Conservation (phyloP, 2,888 invertebrate genomes). For the Xylophagus ater region DNA sequence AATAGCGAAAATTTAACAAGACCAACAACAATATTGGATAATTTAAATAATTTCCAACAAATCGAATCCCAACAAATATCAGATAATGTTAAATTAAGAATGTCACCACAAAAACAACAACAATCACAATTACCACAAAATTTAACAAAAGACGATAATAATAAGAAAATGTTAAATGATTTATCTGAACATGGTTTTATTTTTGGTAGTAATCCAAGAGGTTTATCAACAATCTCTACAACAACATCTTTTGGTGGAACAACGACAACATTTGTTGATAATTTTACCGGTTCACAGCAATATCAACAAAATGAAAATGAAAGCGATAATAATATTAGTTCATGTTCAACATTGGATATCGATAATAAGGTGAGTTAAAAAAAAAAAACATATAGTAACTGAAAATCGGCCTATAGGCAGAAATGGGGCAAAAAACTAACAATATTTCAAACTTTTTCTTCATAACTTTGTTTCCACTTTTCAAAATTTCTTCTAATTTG, state of each 20-base stretch:
- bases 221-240: conserved; percentile 19
- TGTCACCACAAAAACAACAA: conserved; percentile 4
- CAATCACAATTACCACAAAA: conserved; percentile 11
- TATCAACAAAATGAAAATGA: conserved; percentile 7
- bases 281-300: neutral
- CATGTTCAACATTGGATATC: conserved; percentile 36
- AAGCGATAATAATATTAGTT: conserved; percentile 35
- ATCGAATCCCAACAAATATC: no score
- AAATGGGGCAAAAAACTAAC: no score
- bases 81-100: no score
- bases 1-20: no score
- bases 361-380: conserved; percentile 37
- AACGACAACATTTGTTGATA: neutral
- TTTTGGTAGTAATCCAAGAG: conserved; percentile 28
- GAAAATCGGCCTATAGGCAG: no score
- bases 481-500: no score
- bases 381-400: no score
- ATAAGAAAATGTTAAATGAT: conserved; percentile 20
- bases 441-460: no score
- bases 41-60: no score
- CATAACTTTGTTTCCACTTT: no score
- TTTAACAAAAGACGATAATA: conserved; percentile 16
- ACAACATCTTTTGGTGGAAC: conserved; percentile 25
- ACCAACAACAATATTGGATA: no score
- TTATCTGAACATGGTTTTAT: conserved; percentile 26